phyloP scores from a whole-genome alignment of 2,888 invertebrate species.

The Branchinecta sandiegonensis region DNA sequence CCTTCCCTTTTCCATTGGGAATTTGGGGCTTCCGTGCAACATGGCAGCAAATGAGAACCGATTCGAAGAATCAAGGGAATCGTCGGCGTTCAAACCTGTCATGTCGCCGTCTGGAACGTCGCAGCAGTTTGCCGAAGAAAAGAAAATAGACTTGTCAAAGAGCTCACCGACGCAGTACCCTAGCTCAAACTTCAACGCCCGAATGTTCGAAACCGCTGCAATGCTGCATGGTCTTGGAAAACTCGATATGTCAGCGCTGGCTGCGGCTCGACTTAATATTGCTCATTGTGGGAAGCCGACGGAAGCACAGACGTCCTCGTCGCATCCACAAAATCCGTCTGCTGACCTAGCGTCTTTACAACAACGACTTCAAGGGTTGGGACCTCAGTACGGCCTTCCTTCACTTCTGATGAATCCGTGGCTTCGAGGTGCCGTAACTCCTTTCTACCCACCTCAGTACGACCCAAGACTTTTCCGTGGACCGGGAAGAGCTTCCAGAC shows the following conservation, averaged over 20 bases:
- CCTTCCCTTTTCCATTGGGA: constrained; percentile 13
- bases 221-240: constrained; percentile 24
- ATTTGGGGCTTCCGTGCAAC: constrained; percentile 16
- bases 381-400: constrained; percentile 18
- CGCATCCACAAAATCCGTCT: constrained; percentile 5
- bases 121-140: constrained; percentile 11
- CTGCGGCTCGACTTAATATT: neutral
- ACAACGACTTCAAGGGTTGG: constrained; percentile 21
- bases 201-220: constrained; percentile 23
- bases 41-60: constrained; percentile 17
- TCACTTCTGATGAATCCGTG: constrained; percentile 24
- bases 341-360: constrained; percentile 20
- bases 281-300: constrained; percentile 6
- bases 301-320: neutral
- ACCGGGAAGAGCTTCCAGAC: constrained; percentile 31
- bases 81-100: constrained; percentile 25
- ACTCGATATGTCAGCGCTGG: constrained; percentile 2
- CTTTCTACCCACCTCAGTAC: constrained; percentile 24
- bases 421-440: constrained; percentile 23
- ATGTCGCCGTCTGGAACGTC: constrained; percentile 18
- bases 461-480: constrained; percentile 24
- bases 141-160: constrained; percentile 9
- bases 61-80: constrained; percentile 18
- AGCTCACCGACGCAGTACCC: constrained; percentile 12
- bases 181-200: constrained; percentile 12